phyloP scores from a whole-genome alignment of 2,113 vertebrate genomes.

The Oceanites oceanicus region DNA sequence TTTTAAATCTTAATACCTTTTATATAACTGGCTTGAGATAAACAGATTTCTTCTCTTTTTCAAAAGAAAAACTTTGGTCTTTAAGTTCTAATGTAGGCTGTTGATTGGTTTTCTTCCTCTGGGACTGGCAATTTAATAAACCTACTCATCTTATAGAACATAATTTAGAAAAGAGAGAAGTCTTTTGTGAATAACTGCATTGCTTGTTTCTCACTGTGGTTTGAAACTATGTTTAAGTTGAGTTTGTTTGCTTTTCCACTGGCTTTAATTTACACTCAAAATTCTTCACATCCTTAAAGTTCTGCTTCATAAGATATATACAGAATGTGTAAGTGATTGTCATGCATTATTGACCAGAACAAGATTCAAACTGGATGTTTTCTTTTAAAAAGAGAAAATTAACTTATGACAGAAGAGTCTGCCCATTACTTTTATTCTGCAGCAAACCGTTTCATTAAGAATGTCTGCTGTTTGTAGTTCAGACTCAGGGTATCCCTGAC shows the following conservation, averaged over 20 bases:
- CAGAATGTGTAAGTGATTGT: background rate
- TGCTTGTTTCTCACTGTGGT: background rate
- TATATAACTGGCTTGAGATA: background rate
- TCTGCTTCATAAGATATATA: background rate
- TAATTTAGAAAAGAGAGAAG: background rate
- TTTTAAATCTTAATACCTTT: background rate
- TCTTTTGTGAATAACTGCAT: background rate
- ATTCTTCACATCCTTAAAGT: background rate
- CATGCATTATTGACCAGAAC: background rate
- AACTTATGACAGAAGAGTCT: background rate
- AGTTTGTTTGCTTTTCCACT: background rate
- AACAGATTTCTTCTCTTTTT: background rate
- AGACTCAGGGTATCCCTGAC: background rate
- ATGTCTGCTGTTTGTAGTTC: background rate
- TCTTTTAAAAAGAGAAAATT: background rate
- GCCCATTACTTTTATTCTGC: background rate
- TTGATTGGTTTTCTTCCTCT: background rate
- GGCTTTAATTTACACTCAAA: background rate
- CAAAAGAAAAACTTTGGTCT: background rate
- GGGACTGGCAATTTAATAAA: background rate
- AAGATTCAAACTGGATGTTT: background rate
- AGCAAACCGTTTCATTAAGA: background rate
- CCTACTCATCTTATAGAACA: background rate
- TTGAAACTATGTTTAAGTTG: background rate
- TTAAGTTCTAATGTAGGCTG: background rate